These are phyloP conservation scores for Serripes groenlandicus DNA, from an alignment of 2,888 invertebrate species.

Conservation along the genomic window DNA sequence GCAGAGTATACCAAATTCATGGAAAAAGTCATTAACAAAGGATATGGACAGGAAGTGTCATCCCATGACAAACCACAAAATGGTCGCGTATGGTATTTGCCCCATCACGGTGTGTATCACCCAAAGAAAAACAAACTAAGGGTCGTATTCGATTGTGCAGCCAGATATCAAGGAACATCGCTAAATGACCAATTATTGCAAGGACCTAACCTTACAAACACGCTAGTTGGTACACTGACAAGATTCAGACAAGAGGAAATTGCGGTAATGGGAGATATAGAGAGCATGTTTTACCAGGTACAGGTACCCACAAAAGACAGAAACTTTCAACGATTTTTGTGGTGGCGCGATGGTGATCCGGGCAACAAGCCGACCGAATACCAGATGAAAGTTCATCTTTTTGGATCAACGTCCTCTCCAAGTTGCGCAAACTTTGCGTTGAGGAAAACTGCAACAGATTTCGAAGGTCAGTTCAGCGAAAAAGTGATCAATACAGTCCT, in stretches of 20 bases:
- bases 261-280: constrained; percentile 58
- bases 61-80: too few relatives aligned
- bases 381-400: constrained; percentile 62
- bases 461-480: constrained; percentile 16
- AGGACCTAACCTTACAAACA: constrained; percentile 63
- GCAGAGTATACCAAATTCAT: constrained; percentile 10
- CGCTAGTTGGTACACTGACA: constrained; percentile 55
- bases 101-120: constrained; percentile 49
- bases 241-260: constrained; percentile 54
- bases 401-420: constrained; percentile 63
- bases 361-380: constrained; percentile 35
- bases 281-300: constrained; percentile 63
- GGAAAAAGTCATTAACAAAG: constrained; percentile 12
- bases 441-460: constrained; percentile 35
- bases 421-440: constrained; percentile 59
- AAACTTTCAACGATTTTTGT: constrained; percentile 59
- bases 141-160: constrained; percentile 67
- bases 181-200: constrained; percentile 55
- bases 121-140: constrained; percentile 34
- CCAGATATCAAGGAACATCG: constrained; percentile 13
- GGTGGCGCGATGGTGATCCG: constrained; percentile 40
- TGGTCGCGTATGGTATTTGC: constrained; percentile 39
- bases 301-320: constrained; percentile 33
- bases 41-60: constrained; percentile 26
- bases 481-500: background rate